phyloP scores from a whole-genome alignment of 2,797 vertebrate species.

The Threskiornis aethiopicus region DNA sequence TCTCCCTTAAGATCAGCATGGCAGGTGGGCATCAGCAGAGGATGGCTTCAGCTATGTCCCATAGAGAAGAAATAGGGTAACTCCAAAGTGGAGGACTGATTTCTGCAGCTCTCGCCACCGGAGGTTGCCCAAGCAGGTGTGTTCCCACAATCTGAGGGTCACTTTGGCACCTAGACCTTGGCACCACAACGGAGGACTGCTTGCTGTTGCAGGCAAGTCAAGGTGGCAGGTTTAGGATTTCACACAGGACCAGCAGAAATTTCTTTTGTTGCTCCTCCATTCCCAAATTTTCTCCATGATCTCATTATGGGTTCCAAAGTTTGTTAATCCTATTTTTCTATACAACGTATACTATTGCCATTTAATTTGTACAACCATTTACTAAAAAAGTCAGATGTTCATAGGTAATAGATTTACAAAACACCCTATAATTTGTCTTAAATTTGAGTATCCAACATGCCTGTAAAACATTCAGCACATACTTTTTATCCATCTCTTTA shows the following conservation, averaged over 20 bases:
- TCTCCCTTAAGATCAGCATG: not conserved
- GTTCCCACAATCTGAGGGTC: not conserved
- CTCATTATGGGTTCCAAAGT: not conserved
- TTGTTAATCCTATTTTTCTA: not conserved
- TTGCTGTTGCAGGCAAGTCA: not conserved
- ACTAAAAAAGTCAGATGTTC: not conserved
- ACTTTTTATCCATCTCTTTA: not conserved
- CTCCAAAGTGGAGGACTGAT: fast-evolving
- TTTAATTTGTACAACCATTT: not conserved
- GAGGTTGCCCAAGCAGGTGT: not conserved
- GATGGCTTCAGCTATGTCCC: not conserved
- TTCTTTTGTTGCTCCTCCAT: not conserved
- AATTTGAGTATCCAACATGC: not conserved
- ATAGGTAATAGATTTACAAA: slow-evolving; percentile 20
- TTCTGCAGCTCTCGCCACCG: not conserved
- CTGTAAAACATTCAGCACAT: not conserved
- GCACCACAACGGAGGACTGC: not conserved
- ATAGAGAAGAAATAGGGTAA: not conserved
- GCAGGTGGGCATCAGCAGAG: not conserved
- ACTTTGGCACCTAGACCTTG: not conserved
- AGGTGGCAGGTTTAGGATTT: not conserved
- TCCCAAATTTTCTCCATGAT: not conserved
- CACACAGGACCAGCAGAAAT: not conserved
- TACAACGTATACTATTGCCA: not conserved
- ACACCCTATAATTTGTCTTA: not conserved